Percentiles rank a stretch among this genome's conserved stretches.
Evolutionary conservation across 2,797 vertebrate genomes (phyloP).

Genomic region (Botia kubotai): DNA sequence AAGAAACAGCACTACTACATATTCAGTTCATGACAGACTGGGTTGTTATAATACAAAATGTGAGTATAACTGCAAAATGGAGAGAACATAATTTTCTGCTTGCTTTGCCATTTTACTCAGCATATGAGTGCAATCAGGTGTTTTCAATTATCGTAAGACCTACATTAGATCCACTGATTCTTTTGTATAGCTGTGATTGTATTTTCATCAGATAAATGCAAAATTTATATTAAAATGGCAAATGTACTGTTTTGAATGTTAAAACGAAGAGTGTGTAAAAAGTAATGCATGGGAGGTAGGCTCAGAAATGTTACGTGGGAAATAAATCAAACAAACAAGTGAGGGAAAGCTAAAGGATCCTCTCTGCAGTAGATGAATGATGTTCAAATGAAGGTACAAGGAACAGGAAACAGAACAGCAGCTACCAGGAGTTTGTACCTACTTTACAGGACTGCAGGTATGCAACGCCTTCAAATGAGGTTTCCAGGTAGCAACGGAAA

Average conservation of each 20-base stretch:
- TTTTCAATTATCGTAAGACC: constrained; percentile 10
- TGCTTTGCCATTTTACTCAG: background rate
- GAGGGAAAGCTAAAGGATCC: constrained; percentile 56
- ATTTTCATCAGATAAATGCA: constrained; percentile 21
- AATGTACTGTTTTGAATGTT: constrained; percentile 26
- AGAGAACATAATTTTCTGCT: background rate
- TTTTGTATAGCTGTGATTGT: constrained; percentile 61
- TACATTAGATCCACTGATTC: constrained; percentile 26
- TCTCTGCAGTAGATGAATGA: constrained; percentile 44
- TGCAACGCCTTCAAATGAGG: constrained; percentile 99
- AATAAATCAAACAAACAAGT: constrained; percentile 59
- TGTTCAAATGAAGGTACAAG: constrained; percentile 62
- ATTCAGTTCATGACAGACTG: constrained; percentile 1
- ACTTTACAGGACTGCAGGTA: constrained; percentile 99
- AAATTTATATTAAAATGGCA: background rate
- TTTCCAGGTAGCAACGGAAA: constrained; percentile 99
- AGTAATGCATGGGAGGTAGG: background rate
- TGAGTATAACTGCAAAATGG: constrained; percentile 2
- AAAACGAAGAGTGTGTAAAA: constrained; percentile 26
- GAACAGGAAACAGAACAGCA: constrained; percentile 72
- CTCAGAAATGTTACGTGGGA: background rate
- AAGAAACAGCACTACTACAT: constrained; percentile 1
- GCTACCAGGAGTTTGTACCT: constrained; percentile 87
- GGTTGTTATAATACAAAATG: constrained; percentile 21
- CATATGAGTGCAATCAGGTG: constrained; percentile 22